Evolutionary conservation across 2,888 invertebrate species (phyloP).

Genomic region (Drosophila merina): DNA sequence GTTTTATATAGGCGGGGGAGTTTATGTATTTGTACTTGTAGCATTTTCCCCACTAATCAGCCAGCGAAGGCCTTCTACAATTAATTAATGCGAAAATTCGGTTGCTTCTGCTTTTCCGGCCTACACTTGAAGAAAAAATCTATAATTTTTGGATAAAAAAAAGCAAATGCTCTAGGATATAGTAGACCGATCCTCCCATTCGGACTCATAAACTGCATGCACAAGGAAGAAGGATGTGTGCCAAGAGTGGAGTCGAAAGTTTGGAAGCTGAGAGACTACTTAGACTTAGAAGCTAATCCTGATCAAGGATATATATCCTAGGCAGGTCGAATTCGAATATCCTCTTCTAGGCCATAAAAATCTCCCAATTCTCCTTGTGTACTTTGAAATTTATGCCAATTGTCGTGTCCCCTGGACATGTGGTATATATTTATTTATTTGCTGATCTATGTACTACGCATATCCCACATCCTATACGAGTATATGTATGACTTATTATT

Average conservation of each 20-base stretch:
- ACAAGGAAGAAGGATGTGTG: too few relatives aligned
- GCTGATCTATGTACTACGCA: conserved; percentile 6
- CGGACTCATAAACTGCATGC: too few relatives aligned
- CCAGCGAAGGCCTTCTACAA: conserved; percentile 13
- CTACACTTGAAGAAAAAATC: neutral
- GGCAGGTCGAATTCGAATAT: too few relatives aligned
- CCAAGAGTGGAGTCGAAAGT: too few relatives aligned
- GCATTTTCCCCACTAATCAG: conserved; percentile 12
- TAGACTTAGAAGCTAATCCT: too few relatives aligned
- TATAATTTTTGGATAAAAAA: too few relatives aligned
- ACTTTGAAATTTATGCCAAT: conserved; percentile 37
- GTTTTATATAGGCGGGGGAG: neutral
- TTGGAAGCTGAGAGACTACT: too few relatives aligned
- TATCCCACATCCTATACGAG: neutral
- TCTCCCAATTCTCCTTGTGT: neutral
- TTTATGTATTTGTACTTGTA: neutral
- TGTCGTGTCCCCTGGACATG: conserved; percentile 4
- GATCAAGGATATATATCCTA: too few relatives aligned
- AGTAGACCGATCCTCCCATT: too few relatives aligned
- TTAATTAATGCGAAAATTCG: conserved; percentile 36
- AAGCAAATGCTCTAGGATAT: too few relatives aligned
- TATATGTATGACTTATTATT: conserved; percentile 33
- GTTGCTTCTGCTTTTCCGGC: conserved; percentile 12
- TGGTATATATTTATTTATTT: conserved; percentile 2
- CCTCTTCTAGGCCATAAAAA: too few relatives aligned